Base-by-base conservation (phyloP, 1,140 invertebrate species). In the Berghia stephanieae region DNA sequence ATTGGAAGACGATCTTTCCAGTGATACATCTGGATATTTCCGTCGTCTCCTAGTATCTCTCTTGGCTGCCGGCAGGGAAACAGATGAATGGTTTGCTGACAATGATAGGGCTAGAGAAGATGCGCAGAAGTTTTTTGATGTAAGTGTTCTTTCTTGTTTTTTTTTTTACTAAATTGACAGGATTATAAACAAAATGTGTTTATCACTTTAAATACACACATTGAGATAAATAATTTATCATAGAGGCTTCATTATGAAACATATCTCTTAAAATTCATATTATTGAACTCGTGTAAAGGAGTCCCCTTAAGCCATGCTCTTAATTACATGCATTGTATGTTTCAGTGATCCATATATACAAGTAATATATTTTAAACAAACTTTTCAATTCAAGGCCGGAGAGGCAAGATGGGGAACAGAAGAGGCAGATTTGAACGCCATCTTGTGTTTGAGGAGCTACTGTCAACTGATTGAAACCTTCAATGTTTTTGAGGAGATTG, bases 341-440 rank as follows among this genome's bases (percentile, higher is more conserved):
- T n/a, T n/a, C n/a, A n/a, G n/a, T n/a, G n/a, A n/a, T n/a, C n/a
- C n/a, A n/a, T n/a, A n/a, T n/a, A n/a, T n/a, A n/a, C n/a, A n/a
- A n/a, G n/a, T n/a, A n/a, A n/a, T n/a, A n/a, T n/a, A n/a, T n/a
- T n/a, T n/a, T n/a, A n/a, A n/a, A n/a, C n/a, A n/a, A n/a, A n/a
- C n/a, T n/a, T n/a, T n/a, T n/a, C n/a, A n/a, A n/a, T n/a, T n/a
- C n/a, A n/a, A 89, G 85, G 87, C 86, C 68, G 87, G 86, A n/a
- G 83, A 84, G 27, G 82, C 76, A 57, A 92, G 92, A 85, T 90
- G 93, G 80, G 94, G 94, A 38, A 94, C 94, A 10, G 92, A 93
- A 75, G 94, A 94, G 88, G 92, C 93, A 80, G 91, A 93, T 6
- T 93, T 95, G 84, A 93, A 93, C 79, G 91, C 92, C 75, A 92